Evolutionary conservation across 2,888 invertebrate genomes (phyloP), one percentile per base, ranked within the genome.

Genomic region (Tetranychus truncatus): DNA sequence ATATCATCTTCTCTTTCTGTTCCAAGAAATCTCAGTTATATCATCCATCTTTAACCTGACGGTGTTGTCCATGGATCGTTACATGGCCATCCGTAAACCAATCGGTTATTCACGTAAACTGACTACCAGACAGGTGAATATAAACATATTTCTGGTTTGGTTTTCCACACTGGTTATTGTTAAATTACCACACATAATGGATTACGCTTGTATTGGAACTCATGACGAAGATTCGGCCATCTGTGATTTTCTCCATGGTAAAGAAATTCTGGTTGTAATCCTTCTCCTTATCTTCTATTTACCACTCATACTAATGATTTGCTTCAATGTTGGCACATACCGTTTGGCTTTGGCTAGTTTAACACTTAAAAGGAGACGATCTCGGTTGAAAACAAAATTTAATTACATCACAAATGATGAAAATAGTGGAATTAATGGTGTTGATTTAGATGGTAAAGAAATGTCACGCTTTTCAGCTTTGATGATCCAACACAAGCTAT

Each of bases 1-100:
- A 69, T 69, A 69, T 21, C 21, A 69, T 69, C 69, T 69, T 24
- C 69, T 69, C 21, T 24, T 69, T 69, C 21, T 20, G 8, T 20
- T 69, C 69, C 69, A 69, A 24, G 69, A 69, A 69, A 24, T 24
- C 8, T 69, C 69, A 4, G 20, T 69, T 24, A 69, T 69, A 5
- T 69, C 69, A 11, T 69, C 69, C 69, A 69, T 69, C 20, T 69
- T 69, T 21, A 69, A 69, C 20, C 34, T 69, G 24, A 69, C 69
- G n/a, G 69, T 69, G 1, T 6, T 69, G 11, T 69, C 69, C 20
- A 69, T 69, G 69, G 69, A 69, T 21, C 69, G 69, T 20, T 69
- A 69, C 34, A 20, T 69, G 69, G 69, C 69, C 6, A 69, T 69
- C 20, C 69, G 69, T 5, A 20, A 69, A 4, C 69, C 69, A 11